Evolutionary conservation across 2,888 invertebrate species (phyloP), one percentile per base, ranked within the genome.

Genomic region (Elaeidobius kamerunicus): DNA sequence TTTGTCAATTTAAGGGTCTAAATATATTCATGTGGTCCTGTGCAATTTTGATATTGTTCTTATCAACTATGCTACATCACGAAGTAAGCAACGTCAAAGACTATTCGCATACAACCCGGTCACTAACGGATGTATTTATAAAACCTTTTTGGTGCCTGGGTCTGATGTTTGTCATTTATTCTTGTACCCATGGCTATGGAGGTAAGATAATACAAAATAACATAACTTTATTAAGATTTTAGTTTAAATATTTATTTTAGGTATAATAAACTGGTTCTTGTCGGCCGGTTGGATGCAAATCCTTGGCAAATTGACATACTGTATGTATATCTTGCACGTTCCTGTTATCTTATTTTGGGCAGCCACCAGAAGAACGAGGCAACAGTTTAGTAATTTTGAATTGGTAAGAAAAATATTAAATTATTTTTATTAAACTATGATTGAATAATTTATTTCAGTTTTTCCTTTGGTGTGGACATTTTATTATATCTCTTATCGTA

Each of bases 271-370:
- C 63, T 77, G 75, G 73, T 73, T 79, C 52, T 67, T 80, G 1
- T 77, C 78, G 0, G 64, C 75, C 1, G 62, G 67, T 11, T 60
- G 78, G 28, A 80, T 79, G 73, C 76, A 77, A 65, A 67, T 79
- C 11, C 70, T 79, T 1, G 75, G 76, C 1, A 73, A 77, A 11
- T 67, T 81, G 9, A 78, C 79, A 0, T 81, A 76, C 57, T 77
- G 78, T 9, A 73, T 80, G 66, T 82, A 78, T 58, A 63, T 81
- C 7, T 60, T 77, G 0, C 81, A 81, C 63, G 58, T 55, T 48
- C 36, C 55, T 11, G 57, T 60, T 0, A 28, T 60, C 18, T 12
- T 46, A 1, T 53, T 52, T 11, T 38, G 47, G 44, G 6, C 54
- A 4, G 14, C 54, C 11, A 38, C 17, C 1, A 20, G 16, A 12